phyloP scores from a whole-genome alignment of 2,888 invertebrate genomes.

The Drosophila anomelani region DNA sequence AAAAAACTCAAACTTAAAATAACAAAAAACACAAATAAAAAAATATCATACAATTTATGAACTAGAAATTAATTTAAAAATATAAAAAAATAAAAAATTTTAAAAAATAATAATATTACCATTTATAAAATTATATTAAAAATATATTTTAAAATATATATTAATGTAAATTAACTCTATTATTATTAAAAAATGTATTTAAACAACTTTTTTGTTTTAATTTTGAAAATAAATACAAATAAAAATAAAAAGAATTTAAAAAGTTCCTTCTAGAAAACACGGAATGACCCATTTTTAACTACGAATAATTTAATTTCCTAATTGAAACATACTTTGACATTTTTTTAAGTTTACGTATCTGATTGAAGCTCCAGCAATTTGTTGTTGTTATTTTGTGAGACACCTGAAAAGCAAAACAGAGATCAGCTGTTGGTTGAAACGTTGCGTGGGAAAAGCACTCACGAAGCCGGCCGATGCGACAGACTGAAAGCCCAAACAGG shows the following conservation, averaged over 20 bases:
- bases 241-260: no score
- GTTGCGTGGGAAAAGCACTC: constrained; percentile 5
- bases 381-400: constrained; percentile 3
- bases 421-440: constrained; percentile 2
- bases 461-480: background rate
- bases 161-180: no score
- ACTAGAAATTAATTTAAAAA: background rate
- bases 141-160: no score
- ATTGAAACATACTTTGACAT: constrained; percentile 5
- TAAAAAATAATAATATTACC: no score
- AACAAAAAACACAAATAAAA: background rate
- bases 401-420: constrained; percentile 11
- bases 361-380: background rate
- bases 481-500: background rate
- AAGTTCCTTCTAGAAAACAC: no score
- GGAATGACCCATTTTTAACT: background rate
- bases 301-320: background rate
- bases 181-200: no score
- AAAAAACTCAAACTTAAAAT: background rate
- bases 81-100: no score
- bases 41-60: background rate
- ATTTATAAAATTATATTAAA: no score
- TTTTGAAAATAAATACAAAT: no score
- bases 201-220: no score
- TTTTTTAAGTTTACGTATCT: background rate